Conservation (phyloP, 2,113 vertebrate genomes). For the Dolichotis patagonum region DNA sequence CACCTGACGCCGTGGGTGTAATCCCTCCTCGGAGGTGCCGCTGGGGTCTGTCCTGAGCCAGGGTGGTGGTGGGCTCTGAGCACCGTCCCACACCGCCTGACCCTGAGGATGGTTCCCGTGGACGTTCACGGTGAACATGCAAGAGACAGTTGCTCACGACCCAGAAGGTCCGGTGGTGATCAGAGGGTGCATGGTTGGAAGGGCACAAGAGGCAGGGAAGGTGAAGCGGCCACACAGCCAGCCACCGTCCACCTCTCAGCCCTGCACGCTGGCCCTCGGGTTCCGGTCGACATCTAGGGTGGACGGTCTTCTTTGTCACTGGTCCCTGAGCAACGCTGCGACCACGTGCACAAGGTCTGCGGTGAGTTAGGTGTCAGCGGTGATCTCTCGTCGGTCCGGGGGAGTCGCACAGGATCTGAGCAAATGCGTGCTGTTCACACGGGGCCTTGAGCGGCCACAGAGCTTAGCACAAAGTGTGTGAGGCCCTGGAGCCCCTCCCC, state of each 20-base stretch:
- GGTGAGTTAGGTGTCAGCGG: no score
- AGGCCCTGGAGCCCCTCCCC: neutral
- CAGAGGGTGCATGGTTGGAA: neutral
- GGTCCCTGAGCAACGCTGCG: no score
- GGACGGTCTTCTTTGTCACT: no score
- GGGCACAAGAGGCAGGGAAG: neutral
- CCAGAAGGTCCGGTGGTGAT: neutral
- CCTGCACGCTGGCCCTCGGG: neutral
- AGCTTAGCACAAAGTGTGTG: neutral
- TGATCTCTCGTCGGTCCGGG: no score
- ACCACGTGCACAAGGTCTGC: no score
- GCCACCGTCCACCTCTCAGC: neutral
- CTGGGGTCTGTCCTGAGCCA: neutral
- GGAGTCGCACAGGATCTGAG: neutral
- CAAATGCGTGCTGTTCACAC: no score
- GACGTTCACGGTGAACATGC: neutral
- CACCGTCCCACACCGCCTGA: accelerated
- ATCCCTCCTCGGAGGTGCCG: neutral
- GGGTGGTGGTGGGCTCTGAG: neutral
- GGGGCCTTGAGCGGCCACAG: neutral
- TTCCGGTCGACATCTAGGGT: no score
- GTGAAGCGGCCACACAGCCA: neutral
- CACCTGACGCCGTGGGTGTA: neutral
- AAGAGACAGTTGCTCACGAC: neutral
- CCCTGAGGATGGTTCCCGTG: neutral